Conservation (phyloP, 1,140 invertebrate genomes). For the Lamellibrachia luymesi region DNA sequence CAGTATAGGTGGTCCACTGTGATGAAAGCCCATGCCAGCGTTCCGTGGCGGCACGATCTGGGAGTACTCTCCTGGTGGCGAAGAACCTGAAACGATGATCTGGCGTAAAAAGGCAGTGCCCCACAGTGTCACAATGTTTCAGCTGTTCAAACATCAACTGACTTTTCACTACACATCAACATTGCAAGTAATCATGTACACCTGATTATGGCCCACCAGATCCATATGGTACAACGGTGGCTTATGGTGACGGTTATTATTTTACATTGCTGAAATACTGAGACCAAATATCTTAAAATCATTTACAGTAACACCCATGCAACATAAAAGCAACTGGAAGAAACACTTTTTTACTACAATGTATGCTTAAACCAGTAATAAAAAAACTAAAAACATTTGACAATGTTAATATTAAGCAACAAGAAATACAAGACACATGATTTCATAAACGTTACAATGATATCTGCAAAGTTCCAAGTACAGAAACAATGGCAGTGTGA, state of each 20-base stretch:
- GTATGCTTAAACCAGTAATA: not conserved
- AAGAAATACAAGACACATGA: not conserved
- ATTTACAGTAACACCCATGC: not conserved
- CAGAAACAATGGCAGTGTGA: not conserved
- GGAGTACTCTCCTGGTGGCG: constrained; percentile 70
- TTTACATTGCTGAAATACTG: not conserved
- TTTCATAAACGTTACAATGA: not conserved
- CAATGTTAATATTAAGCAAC: not conserved
- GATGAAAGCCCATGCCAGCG: constrained; percentile 52
- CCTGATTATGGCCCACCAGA: not conserved
- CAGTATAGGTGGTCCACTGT: constrained; percentile 88
- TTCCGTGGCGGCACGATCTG: constrained; percentile 77
- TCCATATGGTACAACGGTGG: not conserved
- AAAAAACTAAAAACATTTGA: not conserved
- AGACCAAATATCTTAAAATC: not conserved
- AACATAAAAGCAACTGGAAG: not conserved
- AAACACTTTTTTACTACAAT: not conserved
- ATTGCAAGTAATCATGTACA: not conserved
- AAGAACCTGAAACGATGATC: constrained; percentile 34
- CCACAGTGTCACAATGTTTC: not conserved
- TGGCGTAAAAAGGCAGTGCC: not conserved
- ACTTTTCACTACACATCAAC: not conserved
- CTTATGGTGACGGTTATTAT: not conserved
- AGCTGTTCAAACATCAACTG: not conserved
- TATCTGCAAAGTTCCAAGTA: not conserved